A percentile compares a stretch with the other conserved stretches of the same genome.
Conservation (phyloP, 2,113 vertebrate species). For the Pluvialis apricaria region DNA sequence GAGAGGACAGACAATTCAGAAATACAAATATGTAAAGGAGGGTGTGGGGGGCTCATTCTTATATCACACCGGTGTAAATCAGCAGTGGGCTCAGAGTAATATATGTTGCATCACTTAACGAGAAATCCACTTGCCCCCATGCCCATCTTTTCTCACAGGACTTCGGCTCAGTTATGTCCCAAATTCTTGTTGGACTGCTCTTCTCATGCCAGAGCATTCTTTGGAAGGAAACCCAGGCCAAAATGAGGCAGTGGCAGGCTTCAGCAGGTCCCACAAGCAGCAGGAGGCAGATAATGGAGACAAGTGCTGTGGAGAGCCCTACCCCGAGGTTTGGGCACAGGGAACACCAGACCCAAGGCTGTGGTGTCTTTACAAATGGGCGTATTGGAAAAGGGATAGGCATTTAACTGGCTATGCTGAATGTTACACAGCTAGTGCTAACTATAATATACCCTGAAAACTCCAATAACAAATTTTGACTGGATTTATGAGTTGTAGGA, state of each 20-base stretch:
- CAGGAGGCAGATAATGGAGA: not conserved
- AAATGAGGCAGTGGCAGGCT: not conserved
- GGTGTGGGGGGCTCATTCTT: not conserved
- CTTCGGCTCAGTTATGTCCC: not conserved
- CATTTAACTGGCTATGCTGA: not conserved
- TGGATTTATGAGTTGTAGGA: constrained; percentile 27
- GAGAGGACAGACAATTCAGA: not conserved
- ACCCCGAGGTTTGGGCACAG: not conserved
- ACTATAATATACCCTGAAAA: not conserved
- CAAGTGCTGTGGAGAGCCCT: not conserved
- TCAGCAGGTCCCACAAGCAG: not conserved
- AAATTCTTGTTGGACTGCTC: not conserved
- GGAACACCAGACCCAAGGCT: not conserved
- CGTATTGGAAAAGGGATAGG: not conserved
- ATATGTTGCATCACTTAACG: fast-evolving
- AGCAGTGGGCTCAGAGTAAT: not conserved
- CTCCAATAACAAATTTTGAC: not conserved
- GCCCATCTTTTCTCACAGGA: not conserved
- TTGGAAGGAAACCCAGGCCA: not conserved
- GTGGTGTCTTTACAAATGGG: not conserved
- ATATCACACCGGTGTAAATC: not conserved
- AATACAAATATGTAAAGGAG: not conserved
- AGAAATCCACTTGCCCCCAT: not conserved
- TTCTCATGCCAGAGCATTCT: not conserved
- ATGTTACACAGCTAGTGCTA: not conserved